These are phyloP conservation scores for Notothenia coriiceps DNA, from an alignment of 2,113 vertebrate species.

Conservation along the genomic window DNA sequence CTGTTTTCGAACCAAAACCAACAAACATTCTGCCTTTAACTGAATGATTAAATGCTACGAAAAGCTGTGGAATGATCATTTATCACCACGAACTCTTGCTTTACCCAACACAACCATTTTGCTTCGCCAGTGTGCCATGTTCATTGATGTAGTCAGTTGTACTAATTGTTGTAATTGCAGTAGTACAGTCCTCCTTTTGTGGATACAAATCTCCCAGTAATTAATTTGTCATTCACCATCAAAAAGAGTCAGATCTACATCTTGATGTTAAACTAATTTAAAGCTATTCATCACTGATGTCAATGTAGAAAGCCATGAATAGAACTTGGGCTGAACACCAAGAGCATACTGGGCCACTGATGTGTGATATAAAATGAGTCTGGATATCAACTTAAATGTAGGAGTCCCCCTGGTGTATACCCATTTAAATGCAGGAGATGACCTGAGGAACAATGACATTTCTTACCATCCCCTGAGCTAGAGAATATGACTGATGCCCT, in stretches of 20 bases:
- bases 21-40: neutral
- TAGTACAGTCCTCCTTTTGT: neutral
- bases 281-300: neutral
- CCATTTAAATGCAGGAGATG: neutral
- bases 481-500: conserved; percentile 3
- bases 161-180: neutral
- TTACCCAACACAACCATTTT: neutral
- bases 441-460: conserved; percentile 28
- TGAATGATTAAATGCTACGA: conserved; percentile 1
- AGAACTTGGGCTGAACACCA: conserved; percentile 8
- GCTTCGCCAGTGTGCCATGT: neutral
- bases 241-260: neutral
- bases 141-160: neutral
- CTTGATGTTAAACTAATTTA: neutral
- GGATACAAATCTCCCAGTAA: neutral
- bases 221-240: neutral
- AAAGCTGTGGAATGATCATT: neutral
- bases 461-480: conserved; percentile 4
- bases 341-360: neutral
- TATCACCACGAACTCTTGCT: neutral
- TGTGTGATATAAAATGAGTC: conserved; percentile 7
- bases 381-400: conserved; percentile 8
- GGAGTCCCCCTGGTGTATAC: neutral
- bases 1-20: too few species aligned
- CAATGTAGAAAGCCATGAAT: neutral